Conservation (phyloP, 2,888 invertebrate genomes). For the Dasysyrphus albostriatus region DNA sequence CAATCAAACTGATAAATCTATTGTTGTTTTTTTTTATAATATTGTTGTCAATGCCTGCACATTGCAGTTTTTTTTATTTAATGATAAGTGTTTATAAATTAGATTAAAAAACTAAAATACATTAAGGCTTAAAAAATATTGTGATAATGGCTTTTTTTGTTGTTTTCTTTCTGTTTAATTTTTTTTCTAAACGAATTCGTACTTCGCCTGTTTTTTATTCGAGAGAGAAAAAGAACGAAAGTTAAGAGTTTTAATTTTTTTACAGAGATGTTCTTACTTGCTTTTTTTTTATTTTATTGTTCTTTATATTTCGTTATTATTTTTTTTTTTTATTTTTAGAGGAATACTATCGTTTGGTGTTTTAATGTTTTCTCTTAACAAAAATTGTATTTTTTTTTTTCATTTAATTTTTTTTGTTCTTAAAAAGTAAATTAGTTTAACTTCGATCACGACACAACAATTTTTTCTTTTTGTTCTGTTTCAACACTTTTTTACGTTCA, state of each 20-base stretch:
- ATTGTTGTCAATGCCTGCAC: slow-evolving; percentile 73
- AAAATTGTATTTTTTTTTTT: slow-evolving; percentile 70
- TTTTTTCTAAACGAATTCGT: slow-evolving; percentile 75
- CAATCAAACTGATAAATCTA: slow-evolving; percentile 2
- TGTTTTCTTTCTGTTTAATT: slow-evolving; percentile 64
- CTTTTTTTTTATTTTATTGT: slow-evolving; percentile 77
- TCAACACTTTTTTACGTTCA: slow-evolving; percentile 50
- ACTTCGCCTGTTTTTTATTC: slow-evolving; percentile 16
- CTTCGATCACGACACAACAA: slow-evolving; percentile 77
- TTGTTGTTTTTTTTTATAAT: slow-evolving; percentile 77
- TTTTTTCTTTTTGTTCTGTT: slow-evolving; percentile 68
- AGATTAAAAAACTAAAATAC: slow-evolving; percentile 53
- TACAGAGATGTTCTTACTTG: slow-evolving; percentile 76
- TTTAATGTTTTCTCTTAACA: slow-evolving; percentile 45
- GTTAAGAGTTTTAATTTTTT: slow-evolving; percentile 77
- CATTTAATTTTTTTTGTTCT: slow-evolving; percentile 58
- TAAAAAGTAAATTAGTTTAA: slow-evolving; percentile 77
- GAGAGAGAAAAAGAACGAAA: slow-evolving; percentile 77
- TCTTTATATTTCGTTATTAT: slow-evolving; percentile 78
- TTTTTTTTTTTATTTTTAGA: slow-evolving; percentile 33
- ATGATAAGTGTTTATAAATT: slow-evolving; percentile 54
- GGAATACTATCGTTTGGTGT: slow-evolving; percentile 53
- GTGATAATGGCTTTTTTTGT: slow-evolving; percentile 76
- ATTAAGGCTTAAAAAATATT: slow-evolving; percentile 53
- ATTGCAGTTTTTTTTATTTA: slow-evolving; percentile 33